Evolutionary conservation across 2,113 vertebrate species (phyloP).

Genomic region (Notechis scutatus): DNA sequence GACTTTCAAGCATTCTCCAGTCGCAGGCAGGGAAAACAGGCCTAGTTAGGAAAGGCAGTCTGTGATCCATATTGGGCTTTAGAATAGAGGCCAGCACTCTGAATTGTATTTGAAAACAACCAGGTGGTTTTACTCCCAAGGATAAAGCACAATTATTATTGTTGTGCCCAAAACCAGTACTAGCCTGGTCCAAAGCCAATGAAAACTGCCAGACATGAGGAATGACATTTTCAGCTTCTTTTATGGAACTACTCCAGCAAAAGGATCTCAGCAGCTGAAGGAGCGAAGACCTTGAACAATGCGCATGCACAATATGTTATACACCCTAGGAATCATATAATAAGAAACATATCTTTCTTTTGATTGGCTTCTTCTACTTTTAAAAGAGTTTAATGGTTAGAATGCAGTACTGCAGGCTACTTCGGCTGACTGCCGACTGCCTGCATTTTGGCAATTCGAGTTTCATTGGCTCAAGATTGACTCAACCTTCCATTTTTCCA

Average conservation of each 20-base stretch:
- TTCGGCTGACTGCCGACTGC: too few relatives aligned
- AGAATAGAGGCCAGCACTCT: not conserved
- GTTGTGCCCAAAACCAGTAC: not conserved
- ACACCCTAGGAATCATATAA: not conserved
- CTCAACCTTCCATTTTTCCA: too few relatives aligned
- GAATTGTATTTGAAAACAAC: not conserved
- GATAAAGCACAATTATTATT: not conserved
- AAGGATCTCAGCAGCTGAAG: not conserved
- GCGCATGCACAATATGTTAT: not conserved
- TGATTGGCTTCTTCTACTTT: not conserved
- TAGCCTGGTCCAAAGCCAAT: not conserved
- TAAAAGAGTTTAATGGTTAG: too few relatives aligned
- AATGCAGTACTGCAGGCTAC: too few relatives aligned
- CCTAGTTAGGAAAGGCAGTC: not conserved
- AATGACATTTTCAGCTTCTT: not conserved
- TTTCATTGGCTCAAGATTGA: too few relatives aligned
- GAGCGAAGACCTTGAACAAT: not conserved
- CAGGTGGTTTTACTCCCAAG: slow-evolving; percentile 2
- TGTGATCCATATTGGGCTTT: not conserved
- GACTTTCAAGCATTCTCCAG: not conserved
- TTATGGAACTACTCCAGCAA: not conserved
- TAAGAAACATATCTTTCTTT: not conserved
- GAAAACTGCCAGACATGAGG: not conserved
- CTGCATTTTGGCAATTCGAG: too few relatives aligned
- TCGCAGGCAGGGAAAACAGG: not conserved